phyloP scores from a whole-genome alignment of 1,140 invertebrate species.

The Drosophila varians region DNA sequence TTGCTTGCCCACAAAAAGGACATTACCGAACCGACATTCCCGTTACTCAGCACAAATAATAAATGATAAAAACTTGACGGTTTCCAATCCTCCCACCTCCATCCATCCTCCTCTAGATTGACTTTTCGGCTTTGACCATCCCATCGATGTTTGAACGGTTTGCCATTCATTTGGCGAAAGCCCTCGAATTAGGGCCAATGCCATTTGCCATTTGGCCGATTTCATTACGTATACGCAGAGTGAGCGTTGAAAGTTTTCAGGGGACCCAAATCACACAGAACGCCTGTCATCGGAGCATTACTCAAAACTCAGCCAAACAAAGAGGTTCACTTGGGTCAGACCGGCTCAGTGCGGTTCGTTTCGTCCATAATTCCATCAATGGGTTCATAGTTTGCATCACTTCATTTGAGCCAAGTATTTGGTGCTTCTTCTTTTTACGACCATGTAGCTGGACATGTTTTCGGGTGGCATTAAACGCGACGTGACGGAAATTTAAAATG shows the following conservation, averaged over 20 bases:
- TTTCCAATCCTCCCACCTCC: constrained; percentile 14
- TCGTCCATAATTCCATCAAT: constrained; percentile 30
- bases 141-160: constrained; percentile 5
- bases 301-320: constrained; percentile 36
- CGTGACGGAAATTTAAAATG: constrained; percentile 33
- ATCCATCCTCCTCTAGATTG: constrained; percentile 1
- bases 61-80: constrained; percentile 27
- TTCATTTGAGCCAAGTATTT: constrained; percentile 17
- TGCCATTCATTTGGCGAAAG: constrained; percentile 10
- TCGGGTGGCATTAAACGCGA: constrained; percentile 21
- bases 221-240: constrained; percentile 35
- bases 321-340: constrained; percentile 48
- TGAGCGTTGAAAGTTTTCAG: constrained; percentile 27
- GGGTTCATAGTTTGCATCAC: constrained; percentile 31
- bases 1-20: constrained; percentile 34
- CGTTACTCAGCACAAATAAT: constrained; percentile 38
- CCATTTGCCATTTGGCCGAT: constrained; percentile 27
- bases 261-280: constrained; percentile 39
- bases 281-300: constrained; percentile 42
- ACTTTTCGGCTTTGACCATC: constrained; percentile 32
- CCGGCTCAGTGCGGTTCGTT: background rate
- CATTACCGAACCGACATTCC: constrained; percentile 33
- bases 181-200: constrained; percentile 28
- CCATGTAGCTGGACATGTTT: constrained; percentile 23
- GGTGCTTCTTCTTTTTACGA: constrained; percentile 32